These are phyloP conservation scores for Anastatus disparis DNA, from an alignment of 1,140 invertebrate species.

Conservation along the genomic window DNA sequence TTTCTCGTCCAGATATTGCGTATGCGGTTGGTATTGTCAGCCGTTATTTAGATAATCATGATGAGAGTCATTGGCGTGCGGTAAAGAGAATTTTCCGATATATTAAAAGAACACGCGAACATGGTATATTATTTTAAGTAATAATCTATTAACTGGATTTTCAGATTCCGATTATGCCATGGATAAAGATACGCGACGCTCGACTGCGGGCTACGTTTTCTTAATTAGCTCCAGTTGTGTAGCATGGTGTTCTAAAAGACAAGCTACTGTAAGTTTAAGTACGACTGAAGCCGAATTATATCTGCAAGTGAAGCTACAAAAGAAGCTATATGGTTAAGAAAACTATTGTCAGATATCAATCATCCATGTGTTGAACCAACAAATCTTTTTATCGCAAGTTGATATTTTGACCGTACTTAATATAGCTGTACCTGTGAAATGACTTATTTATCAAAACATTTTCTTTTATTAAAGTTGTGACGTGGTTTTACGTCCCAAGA, in stretches of 20 bases:
- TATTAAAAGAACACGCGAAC: constrained; percentile 55
- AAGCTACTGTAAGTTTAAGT: constrained; percentile 45
- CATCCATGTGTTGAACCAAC: background rate
- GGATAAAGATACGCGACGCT: constrained; percentile 40
- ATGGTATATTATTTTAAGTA: constrained; percentile 41
- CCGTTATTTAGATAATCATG: constrained; percentile 23
- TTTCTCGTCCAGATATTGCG: constrained; percentile 60
- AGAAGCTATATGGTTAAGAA: constrained; percentile 38
- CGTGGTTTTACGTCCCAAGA: no score
- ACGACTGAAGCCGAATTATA: constrained; percentile 44
- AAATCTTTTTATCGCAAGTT: no score
- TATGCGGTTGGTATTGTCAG: constrained; percentile 47
- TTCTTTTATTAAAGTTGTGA: no score
- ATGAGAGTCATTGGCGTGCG: constrained; percentile 53
- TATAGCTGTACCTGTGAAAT: no score
- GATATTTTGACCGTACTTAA: no score
- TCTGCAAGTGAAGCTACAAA: constrained; percentile 26
- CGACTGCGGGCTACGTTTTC: constrained; percentile 39
- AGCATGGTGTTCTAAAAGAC: constrained; percentile 53
- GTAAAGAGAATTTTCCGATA: constrained; percentile 60
- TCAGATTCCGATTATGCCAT: constrained; percentile 45
- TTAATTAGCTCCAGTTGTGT: constrained; percentile 39
- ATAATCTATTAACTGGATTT: constrained; percentile 15
- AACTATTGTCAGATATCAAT: constrained; percentile 34
- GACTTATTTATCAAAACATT: no score